phyloP scores from a whole-genome alignment of 1,140 invertebrate species.

The Popillia japonica region DNA sequence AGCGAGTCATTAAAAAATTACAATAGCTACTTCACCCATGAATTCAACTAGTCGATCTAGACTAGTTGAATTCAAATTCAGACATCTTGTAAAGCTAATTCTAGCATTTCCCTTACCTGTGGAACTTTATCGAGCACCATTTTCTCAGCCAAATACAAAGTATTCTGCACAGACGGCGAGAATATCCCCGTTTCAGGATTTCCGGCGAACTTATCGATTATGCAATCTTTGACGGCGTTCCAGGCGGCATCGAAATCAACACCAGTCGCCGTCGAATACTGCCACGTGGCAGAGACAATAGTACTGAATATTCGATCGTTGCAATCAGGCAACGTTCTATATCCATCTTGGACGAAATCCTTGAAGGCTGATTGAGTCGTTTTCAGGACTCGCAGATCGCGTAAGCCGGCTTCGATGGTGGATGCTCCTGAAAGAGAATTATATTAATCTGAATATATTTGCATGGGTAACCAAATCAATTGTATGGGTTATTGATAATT shows the following conservation, averaged over 20 bases:
- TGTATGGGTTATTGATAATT: no score
- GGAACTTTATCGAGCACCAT: conserved; percentile 70
- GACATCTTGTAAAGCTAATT: no score
- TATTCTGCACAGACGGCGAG: conserved; percentile 80
- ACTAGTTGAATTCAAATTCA: no score
- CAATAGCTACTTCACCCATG: no score
- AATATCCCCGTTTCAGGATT: conserved; percentile 71
- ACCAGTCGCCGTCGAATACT: conserved; percentile 68
- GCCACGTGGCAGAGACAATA: conserved; percentile 74
- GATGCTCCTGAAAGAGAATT: conserved; percentile 62
- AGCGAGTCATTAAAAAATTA: no score
- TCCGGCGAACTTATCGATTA: conserved; percentile 78
- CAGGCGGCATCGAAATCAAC: conserved; percentile 73
- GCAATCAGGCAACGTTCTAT: conserved; percentile 74
- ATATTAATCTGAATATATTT: no score
- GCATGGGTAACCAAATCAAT: no score
- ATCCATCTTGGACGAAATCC: conserved; percentile 80
- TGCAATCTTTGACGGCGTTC: conserved; percentile 72
- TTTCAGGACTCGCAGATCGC: conserved; percentile 74
- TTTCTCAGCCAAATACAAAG: conserved; percentile 74
- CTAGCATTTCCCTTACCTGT: conserved; percentile 63
- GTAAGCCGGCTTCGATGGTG: conserved; percentile 70
- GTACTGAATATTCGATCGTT: conserved; percentile 80
- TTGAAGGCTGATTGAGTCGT: conserved; percentile 81
- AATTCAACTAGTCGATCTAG: no score